These are phyloP conservation scores for Hermetia illucens DNA, from an alignment of 1,140 invertebrate genomes.

Conservation along the genomic window DNA sequence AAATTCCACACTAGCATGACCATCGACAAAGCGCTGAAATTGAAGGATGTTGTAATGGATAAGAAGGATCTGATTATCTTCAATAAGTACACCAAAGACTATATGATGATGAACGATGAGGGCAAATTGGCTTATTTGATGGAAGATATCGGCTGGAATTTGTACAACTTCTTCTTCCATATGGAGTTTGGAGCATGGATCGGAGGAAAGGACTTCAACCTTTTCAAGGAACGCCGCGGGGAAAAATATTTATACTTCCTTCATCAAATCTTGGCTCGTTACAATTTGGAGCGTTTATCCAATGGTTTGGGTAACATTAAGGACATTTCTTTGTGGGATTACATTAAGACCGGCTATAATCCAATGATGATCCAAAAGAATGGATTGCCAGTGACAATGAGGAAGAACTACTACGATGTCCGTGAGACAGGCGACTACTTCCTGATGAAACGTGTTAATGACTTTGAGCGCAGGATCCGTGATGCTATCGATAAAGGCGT, in stretches of 20 bases:
- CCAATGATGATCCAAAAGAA: slow-evolving; percentile 40
- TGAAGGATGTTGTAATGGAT: slow-evolving; percentile 30
- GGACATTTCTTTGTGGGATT: slow-evolving; percentile 33
- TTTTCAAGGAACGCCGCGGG: slow-evolving; percentile 36
- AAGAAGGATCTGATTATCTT: slow-evolving; percentile 25
- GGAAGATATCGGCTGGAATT: slow-evolving; percentile 48
- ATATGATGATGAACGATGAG: slow-evolving; percentile 40
- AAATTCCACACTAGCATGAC: slow-evolving; percentile 35
- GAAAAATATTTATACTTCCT: slow-evolving; percentile 40
- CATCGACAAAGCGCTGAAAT: slow-evolving; percentile 36
- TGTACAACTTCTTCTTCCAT: slow-evolving; percentile 50
- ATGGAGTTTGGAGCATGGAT: slow-evolving; percentile 44
- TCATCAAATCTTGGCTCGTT: slow-evolving; percentile 41
- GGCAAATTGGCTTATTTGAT: slow-evolving; percentile 49
- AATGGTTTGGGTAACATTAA: slow-evolving; percentile 39
- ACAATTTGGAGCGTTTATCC: slow-evolving; percentile 44
- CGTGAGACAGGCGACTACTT: slow-evolving; percentile 15
- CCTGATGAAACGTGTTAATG: slow-evolving; percentile 34
- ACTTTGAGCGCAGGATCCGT: slow-evolving; percentile 40
- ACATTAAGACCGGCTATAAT: slow-evolving; percentile 38
- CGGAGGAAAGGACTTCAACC: slow-evolving; percentile 31
- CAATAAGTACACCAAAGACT: slow-evolving; percentile 37
- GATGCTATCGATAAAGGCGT: slow-evolving; percentile 44
- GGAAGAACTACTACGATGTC: slow-evolving; percentile 35
- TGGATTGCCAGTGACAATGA: slow-evolving; percentile 41